Evolutionary conservation across 2,113 vertebrate genomes (phyloP), one percentile per base, ranked within the genome.

Genomic region (Scolopax mira): DNA sequence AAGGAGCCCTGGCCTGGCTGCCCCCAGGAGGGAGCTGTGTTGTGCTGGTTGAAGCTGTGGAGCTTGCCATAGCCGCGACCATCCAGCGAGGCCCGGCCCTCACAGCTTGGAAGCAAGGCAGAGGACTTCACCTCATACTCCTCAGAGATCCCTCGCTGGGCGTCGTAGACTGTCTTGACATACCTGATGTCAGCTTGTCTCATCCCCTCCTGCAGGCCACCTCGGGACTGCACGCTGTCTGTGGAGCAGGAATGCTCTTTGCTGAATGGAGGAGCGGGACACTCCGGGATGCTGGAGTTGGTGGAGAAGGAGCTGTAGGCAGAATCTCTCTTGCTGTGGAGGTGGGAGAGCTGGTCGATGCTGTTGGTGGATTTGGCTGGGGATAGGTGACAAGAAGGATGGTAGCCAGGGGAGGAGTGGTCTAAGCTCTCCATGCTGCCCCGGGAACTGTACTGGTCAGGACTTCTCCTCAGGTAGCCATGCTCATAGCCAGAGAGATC

Each of bases 391-490:
- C 98, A 99, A 69, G 99, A 99, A 69, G 99, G 97, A 31, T 98
- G 98, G 95, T 99, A 99, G n/a, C 98, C 94, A 1, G 98, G 97
- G 74, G 98, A 98, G 31, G 98, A 94, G 39, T 98, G 98, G 84
- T 99, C 99, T 97, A 99, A 97, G 90, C 99, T 99, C 96, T 99
- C 99, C 99, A 99, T 99, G 97, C 99, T 99, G 72, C 99, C 99
- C 71, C 98, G 98, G 13, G 99, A 99, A 96, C 99, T 99, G 98
- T 99, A 99, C 88, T 98, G 99, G 93, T 99, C 99, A 1, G 98
- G 99, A 92, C 99, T 99, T 93, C 97, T 99, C 96, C 99, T 99
- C 97, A 99, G 97, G 93, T 97, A 99, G 78, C 98, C 98, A 24
- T 98, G 97, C 73, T 98, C 98, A 3, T 98, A 99, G n/a, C 85